Evolutionary conservation across 2,888 invertebrate genomes (phyloP).

Genomic region (Merodon equestris): DNA sequence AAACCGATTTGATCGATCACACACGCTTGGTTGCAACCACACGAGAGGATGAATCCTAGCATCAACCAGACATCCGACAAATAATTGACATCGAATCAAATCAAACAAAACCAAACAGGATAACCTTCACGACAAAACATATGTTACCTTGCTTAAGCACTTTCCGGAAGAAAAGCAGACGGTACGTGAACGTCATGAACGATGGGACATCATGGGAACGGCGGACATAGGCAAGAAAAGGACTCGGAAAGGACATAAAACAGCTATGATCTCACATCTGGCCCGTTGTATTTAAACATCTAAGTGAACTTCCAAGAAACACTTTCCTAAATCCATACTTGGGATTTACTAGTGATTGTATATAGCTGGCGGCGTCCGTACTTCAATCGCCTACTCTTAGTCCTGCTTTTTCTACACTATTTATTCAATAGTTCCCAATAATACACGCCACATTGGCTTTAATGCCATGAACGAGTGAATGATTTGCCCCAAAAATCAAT

Average conservation of each 20-base stretch:
- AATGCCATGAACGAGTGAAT: slow-evolving; percentile 4
- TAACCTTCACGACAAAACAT: slow-evolving; percentile 50
- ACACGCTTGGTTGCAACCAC: no score
- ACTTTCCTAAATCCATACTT: slow-evolving; percentile 60
- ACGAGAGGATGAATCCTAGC: no score
- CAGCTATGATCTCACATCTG: slow-evolving; percentile 18
- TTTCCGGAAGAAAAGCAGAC: slow-evolving; percentile 27
- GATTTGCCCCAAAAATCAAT: slow-evolving; percentile 62
- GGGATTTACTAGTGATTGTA: slow-evolving; percentile 50
- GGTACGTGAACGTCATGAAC: slow-evolving; percentile 1
- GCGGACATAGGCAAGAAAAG: no score
- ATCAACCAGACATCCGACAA: no score
- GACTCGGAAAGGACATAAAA: neutral
- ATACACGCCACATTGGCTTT: slow-evolving; percentile 43
- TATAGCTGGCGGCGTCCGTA: slow-evolving; percentile 16
- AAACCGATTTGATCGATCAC: no score
- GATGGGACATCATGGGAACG: no score
- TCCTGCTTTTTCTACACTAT: no score
- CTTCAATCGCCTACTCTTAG: neutral
- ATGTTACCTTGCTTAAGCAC: slow-evolving; percentile 61
- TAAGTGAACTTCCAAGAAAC: slow-evolving; percentile 54
- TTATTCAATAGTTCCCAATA: slow-evolving; percentile 39
- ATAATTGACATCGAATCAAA: slow-evolving; percentile 50
- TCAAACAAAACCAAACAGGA: slow-evolving; percentile 19
- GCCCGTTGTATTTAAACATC: slow-evolving; percentile 29